Percentiles rank a stretch among this genome's conserved stretches.
Conservation (phyloP, 2,113 vertebrate genomes). For the Morphnarchus princeps region DNA sequence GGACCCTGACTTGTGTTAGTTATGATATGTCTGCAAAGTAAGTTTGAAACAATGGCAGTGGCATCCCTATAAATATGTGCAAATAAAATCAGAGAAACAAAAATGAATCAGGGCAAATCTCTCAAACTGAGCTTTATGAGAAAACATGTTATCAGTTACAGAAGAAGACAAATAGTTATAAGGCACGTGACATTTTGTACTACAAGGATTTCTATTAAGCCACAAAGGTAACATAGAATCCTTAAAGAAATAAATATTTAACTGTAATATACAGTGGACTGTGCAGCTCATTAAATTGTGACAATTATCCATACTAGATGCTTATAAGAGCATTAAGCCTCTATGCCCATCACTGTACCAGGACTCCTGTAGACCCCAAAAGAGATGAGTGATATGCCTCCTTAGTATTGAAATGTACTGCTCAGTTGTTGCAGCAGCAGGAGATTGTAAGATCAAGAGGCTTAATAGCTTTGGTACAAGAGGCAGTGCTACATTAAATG, state of each 20-base stretch:
- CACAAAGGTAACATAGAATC: background rate
- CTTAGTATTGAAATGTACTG: background rate
- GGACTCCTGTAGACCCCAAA: background rate
- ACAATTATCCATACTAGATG: background rate
- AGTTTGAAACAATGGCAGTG: background rate
- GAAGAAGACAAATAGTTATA: background rate
- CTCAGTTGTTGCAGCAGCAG: slow-evolving; percentile 43
- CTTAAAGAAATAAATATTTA: background rate
- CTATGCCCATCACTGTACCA: background rate
- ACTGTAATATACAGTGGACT: background rate
- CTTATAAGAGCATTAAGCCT: background rate
- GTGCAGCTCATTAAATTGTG: background rate
- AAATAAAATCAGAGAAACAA: background rate
- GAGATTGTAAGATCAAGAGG: slow-evolving; percentile 56
- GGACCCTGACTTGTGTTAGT: background rate
- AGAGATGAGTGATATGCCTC: background rate
- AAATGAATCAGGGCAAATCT: background rate
- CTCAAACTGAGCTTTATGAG: background rate
- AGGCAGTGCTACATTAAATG: slow-evolving; percentile 3
- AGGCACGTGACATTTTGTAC: background rate
- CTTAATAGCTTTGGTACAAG: slow-evolving; percentile 46
- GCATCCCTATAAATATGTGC: background rate
- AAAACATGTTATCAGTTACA: background rate
- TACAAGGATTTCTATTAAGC: background rate
- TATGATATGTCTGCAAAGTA: background rate